Evolutionary conservation across 2,797 vertebrate species (phyloP).

Genomic region (Taenioides sp.): DNA sequence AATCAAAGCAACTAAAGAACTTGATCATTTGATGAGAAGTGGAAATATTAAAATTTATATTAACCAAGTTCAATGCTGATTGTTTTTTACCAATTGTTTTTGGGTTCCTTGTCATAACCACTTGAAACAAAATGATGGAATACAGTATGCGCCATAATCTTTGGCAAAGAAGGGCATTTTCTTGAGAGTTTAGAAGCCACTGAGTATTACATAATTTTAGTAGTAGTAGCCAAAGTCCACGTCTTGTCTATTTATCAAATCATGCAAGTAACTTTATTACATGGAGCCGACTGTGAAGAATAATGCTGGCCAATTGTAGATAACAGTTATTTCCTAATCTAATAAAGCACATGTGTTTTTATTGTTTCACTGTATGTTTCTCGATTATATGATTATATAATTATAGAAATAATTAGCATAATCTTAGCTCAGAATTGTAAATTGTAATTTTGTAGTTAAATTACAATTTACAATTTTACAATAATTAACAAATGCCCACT

Average conservation of each 20-base stretch:
- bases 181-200: slow-evolving; percentile 2
- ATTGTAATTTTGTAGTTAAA: background rate
- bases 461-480: background rate
- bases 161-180: slow-evolving; percentile 11
- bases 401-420: background rate
- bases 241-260: background rate
- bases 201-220: background rate
- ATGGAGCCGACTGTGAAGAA: background rate
- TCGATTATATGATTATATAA: background rate
- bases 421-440: background rate
- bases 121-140: background rate
- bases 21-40: background rate
- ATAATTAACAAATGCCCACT: background rate
- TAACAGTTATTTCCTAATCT: background rate
- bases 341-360: background rate
- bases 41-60: slow-evolving; percentile 11
- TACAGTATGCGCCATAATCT: background rate
- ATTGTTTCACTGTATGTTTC: background rate
- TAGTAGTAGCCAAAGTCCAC: slow-evolving; percentile 5
- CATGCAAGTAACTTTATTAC: slow-evolving; percentile 1
- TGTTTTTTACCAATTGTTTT: slow-evolving; percentile 1
- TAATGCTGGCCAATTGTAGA: background rate
- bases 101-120: slow-evolving; percentile 18
- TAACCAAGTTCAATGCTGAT: background rate
- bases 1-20: background rate